These are phyloP conservation scores for Luehdorfia chinensis DNA, from an alignment of 1,140 invertebrate genomes.

Conservation along the genomic window DNA sequence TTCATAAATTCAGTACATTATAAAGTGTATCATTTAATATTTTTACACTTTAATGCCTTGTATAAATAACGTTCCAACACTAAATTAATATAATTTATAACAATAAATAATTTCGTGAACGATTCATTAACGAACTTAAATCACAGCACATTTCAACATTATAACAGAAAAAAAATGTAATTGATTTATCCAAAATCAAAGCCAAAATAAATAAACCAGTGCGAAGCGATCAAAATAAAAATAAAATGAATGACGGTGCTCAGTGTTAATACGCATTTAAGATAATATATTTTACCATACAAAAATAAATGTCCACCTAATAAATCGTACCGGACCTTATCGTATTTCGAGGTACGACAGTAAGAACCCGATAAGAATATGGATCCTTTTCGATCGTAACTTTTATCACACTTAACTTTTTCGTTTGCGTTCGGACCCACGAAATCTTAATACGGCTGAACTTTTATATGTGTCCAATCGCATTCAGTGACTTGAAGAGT, in stretches of 20 bases:
- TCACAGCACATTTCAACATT: no score
- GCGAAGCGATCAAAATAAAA: slow-evolving; percentile 21
- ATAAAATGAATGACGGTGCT: slow-evolving; percentile 54
- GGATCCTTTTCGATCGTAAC: slow-evolving; percentile 34
- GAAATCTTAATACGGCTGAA: slow-evolving; percentile 20
- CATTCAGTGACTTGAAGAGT: slow-evolving; percentile 34
- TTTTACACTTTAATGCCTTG: no score
- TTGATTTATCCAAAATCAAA: neutral
- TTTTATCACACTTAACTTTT: slow-evolving; percentile 37
- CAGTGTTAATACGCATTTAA: slow-evolving; percentile 72
- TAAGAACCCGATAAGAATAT: slow-evolving; percentile 60
- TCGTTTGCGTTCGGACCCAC: slow-evolving; percentile 41
- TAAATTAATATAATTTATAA: no score
- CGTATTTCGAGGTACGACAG: slow-evolving; percentile 55
- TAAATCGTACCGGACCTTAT: slow-evolving; percentile 66
- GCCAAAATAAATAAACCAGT: neutral
- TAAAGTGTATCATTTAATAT: no score
- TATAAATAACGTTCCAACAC: no score
- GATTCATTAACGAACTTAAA: no score
- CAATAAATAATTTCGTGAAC: no score
- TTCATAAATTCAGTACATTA: no score
- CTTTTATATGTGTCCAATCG: slow-evolving; percentile 28
- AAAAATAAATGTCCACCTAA: slow-evolving; percentile 69
- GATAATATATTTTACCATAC: slow-evolving; percentile 69
- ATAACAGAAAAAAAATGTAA: no score